Evolutionary conservation across 2,113 vertebrate species (phyloP), one percentile per base, ranked within the genome.

Genomic region (Brachypodius melanocephalos): DNA sequence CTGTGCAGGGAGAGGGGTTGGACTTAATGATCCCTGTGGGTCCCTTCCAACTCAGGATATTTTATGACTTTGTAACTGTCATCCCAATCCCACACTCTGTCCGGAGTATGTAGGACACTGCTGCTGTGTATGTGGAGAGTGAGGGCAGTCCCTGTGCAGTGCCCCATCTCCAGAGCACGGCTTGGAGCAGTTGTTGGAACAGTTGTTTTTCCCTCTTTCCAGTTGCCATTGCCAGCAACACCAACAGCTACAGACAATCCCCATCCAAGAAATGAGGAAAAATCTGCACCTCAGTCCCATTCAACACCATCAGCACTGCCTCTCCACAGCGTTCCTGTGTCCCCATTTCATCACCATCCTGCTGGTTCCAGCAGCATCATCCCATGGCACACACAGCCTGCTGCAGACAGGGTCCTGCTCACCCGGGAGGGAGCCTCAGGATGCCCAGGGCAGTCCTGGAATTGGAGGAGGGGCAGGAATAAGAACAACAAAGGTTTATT

Each of bases 51-150:
- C 29, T 42, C 9, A 42, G 40, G 25, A 3, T 48, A 40, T 46
- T 82, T 58, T 17, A 11, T 43, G 38, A 28, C 10, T 58, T 24
- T 34, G 0, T 31, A 43, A 54, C 4, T 4, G 0, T 3, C 40
- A 25, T 14, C 51, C 34, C 65, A 26, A 12, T 10, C 17, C 48
- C 66, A 32, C 5, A 5, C 14, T 29, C 46, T 25, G 3, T 34
- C 14, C n/a, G 80, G 66, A 52, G 26, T 3, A 5, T 7, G 3
- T 1, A 2, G 66, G 63, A 36, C 88, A 29, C 26, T 7, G 43
- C 32, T 2, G 31, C 43, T 6, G 28, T 1, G 51, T 40, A 26
- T 5, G 5, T 0, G 4, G 36, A 0, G 5, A 43, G n/a, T 4
- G 66, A 78, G 48, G 51, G 55, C n/a, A 88, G 54, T 13, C 46